Conservation (phyloP, 2,113 vertebrate genomes). For the Grammomys dolichurus region DNA sequence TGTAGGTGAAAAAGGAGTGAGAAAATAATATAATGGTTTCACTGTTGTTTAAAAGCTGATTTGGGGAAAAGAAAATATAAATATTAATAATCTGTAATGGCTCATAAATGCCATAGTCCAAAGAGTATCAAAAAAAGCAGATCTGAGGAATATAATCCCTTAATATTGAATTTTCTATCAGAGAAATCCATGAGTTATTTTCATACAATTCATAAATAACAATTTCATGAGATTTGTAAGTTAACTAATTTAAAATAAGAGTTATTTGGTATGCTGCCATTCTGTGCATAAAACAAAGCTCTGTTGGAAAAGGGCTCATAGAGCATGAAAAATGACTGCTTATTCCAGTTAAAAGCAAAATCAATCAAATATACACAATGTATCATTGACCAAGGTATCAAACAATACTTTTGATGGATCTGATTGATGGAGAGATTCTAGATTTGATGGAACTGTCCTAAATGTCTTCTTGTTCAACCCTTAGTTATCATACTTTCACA, state of each 20-base stretch:
- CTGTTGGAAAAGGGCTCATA: background rate
- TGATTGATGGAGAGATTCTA: background rate
- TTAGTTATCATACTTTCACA: background rate
- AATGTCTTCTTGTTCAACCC: background rate
- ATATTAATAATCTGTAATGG: background rate
- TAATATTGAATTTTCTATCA: constrained; percentile 39
- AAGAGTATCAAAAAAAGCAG: background rate
- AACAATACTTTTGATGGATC: background rate
- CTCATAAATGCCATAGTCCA: background rate
- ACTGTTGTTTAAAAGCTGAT: background rate
- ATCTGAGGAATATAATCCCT: background rate
- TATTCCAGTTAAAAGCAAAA: constrained; percentile 33
- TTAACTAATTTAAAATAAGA: constrained; percentile 37
- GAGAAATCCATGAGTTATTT: constrained; percentile 28
- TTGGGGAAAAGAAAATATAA: background rate
- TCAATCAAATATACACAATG: background rate
- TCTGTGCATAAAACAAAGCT: background rate
- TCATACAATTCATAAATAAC: constrained; percentile 1
- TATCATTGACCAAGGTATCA: background rate
- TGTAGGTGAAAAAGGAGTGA: background rate
- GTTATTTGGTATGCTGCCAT: background rate
- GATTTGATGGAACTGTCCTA: background rate
- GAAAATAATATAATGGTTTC: background rate
- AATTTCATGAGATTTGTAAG: background rate
- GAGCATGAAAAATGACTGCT: background rate